A percentile compares a stretch with the other conserved stretches of the same genome.
phyloP scores from a whole-genome alignment of 1,140 invertebrate genomes.

The Aphaenogaster ashmeadi region DNA sequence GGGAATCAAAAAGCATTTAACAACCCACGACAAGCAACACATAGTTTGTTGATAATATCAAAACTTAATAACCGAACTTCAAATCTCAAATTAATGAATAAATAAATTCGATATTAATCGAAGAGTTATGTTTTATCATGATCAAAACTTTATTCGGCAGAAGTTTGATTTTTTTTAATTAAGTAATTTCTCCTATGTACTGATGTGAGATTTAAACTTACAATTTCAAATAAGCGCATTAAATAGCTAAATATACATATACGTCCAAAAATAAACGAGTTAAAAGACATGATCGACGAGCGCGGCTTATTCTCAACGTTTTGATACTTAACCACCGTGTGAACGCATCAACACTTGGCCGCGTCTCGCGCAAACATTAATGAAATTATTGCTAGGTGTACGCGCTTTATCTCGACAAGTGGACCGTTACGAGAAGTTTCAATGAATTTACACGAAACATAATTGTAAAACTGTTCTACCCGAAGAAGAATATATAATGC shows the following conservation, averaged over 20 bases:
- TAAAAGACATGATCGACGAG: constrained; percentile 29
- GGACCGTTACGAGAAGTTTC: not conserved
- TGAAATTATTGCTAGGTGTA: constrained; percentile 22
- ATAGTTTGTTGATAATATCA: not conserved
- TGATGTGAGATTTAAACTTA: not conserved
- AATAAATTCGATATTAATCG: not conserved
- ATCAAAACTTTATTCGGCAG: not conserved
- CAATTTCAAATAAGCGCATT: not conserved
- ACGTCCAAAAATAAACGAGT: constrained; percentile 36
- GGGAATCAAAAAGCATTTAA: not conserved
- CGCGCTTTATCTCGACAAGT: constrained; percentile 4
- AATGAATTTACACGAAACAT: constrained; percentile 25
- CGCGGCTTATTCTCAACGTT: constrained; percentile 15
- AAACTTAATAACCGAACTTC: not conserved
- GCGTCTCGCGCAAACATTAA: constrained; percentile 1
- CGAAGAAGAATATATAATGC: not conserved
- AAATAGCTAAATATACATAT: not conserved
- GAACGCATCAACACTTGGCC: constrained; percentile 22
- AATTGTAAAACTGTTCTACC: not conserved
- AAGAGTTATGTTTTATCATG: not conserved
- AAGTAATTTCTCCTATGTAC: not conserved
- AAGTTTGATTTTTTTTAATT: constrained; percentile 1
- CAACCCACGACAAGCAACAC: not conserved
- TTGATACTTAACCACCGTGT: constrained; percentile 22
- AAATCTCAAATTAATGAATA: not conserved